Evolutionary conservation across 2,888 invertebrate species (phyloP).

Genomic region (Anthrax anthrax): DNA sequence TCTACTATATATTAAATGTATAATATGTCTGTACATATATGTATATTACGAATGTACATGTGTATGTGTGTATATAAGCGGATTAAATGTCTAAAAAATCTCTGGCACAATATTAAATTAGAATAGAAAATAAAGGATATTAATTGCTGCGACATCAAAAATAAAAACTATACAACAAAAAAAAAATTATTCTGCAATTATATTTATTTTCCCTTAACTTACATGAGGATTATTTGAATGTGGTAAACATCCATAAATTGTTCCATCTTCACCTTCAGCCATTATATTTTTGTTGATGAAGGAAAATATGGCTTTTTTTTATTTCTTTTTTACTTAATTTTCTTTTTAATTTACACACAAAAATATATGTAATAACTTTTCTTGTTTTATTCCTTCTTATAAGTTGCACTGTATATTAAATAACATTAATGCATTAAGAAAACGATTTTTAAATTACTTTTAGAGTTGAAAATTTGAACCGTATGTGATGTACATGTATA

Average conservation of each 20-base stretch:
- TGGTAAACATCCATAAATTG: conserved; percentile 23
- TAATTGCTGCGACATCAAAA: not conserved
- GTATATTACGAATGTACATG: not conserved
- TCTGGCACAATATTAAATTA: not conserved
- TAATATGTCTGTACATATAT: not conserved
- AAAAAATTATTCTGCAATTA: not conserved
- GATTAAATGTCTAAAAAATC: not conserved
- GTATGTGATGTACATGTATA: too few species aligned
- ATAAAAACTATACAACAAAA: too few species aligned
- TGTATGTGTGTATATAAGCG: not conserved
- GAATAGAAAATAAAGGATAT: not conserved
- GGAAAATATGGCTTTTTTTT: not conserved
- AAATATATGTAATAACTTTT: too few species aligned
- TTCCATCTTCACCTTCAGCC: conserved; percentile 22
- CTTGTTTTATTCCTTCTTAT: too few species aligned
- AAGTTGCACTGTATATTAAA: too few species aligned
- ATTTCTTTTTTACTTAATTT: conserved; percentile 19
- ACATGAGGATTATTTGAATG: conserved; percentile 17
- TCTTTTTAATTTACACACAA: not conserved
- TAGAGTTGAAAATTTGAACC: too few species aligned
- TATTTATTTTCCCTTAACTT: not conserved
- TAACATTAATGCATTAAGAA: too few species aligned
- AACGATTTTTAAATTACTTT: too few species aligned
- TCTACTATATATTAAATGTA: too few species aligned
- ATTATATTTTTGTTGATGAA: conserved; percentile 13